Conservation (phyloP, 2,888 invertebrate genomes). For the Miltochrista miniata region DNA sequence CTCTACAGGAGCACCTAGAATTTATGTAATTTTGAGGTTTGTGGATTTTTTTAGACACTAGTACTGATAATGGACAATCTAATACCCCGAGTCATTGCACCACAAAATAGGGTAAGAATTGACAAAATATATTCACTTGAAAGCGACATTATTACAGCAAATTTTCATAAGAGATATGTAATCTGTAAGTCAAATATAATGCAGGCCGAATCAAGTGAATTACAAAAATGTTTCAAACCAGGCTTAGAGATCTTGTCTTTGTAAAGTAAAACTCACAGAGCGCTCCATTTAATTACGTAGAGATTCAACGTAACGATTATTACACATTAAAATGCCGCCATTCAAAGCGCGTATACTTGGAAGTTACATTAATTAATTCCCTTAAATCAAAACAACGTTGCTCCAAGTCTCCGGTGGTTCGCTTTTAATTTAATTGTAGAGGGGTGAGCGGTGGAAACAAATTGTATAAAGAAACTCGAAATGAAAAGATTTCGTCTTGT, state of each 20-base stretch:
- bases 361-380: conserved; percentile 69
- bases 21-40: too few relatives aligned
- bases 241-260: conserved; percentile 13
- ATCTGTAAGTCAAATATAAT: too few relatives aligned
- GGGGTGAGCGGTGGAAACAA: conserved; percentile 58
- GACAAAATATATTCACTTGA: too few relatives aligned
- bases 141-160: too few relatives aligned
- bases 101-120: too few relatives aligned
- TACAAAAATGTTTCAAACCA: conserved; percentile 22
- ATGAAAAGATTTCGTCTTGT: conserved; percentile 34
- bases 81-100: too few relatives aligned
- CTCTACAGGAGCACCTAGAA: too few relatives aligned
- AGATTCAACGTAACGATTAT: conserved; percentile 48
- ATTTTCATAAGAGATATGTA: too few relatives aligned
- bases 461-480: conserved; percentile 58
- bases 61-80: too few relatives aligned
- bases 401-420: conserved; percentile 58
- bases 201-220: conserved; percentile 10
- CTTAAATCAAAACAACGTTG: conserved; percentile 74
- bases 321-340: conserved; percentile 50
- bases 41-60: too few relatives aligned
- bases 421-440: conserved; percentile 70
- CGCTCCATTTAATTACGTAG: conserved; percentile 35
- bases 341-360: conserved; percentile 49
- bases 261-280: conserved; percentile 14